Base-by-base conservation (phyloP, 2,888 invertebrate species). In the Papilio demoleus region DNA sequence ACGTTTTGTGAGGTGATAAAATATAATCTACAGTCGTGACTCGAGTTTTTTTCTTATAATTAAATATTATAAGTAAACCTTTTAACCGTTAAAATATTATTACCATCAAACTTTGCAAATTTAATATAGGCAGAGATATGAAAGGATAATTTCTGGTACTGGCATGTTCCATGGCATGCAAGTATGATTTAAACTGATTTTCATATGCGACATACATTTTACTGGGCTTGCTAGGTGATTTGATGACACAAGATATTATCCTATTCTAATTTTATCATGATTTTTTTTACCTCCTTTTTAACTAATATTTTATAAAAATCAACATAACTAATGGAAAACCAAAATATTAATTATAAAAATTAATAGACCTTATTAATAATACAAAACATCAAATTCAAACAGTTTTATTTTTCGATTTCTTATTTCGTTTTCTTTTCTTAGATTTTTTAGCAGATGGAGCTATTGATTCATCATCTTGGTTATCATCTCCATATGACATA, bases 1-100 rank as follows among this genome's bases (percentile, higher is more conserved):
- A 85, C 78, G 83, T 83, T 86, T 82, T 83, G 81, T 84, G 84
- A 83, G 80, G 81, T 81, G 80, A 81, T 76, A 77, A 81, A 87
- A 87, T 88, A 86, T 87, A 87, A 85, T 84, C 85, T 87, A 81
- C 84, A 83, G 81, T 82, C 82, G 81, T 81, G 76, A 81, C 73
- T 70, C 71, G 81, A 78, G 77, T 86, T 86, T 86, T 66, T 58
- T 70, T 70, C 53, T 70, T 70, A 40, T 67, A 61, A 67, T 70
- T 14, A 17, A 56, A 31, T 31, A 31, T 17, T 56, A 53, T 24
- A 53, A 53, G 27, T 53, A 17, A 53, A 31, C 53, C 53, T 53
- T 4, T 19, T 40, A n/a, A n/a, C 38, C 1, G 2, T 38, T 38
- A 8, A 36, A 4, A 31, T 31, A 31, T 4, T 36, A 36, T 9